Percentiles rank a stretch among this genome's conserved stretches.
Conservation (phyloP, 2,797 vertebrate species). For the Synaphobranchus kaupii region DNA sequence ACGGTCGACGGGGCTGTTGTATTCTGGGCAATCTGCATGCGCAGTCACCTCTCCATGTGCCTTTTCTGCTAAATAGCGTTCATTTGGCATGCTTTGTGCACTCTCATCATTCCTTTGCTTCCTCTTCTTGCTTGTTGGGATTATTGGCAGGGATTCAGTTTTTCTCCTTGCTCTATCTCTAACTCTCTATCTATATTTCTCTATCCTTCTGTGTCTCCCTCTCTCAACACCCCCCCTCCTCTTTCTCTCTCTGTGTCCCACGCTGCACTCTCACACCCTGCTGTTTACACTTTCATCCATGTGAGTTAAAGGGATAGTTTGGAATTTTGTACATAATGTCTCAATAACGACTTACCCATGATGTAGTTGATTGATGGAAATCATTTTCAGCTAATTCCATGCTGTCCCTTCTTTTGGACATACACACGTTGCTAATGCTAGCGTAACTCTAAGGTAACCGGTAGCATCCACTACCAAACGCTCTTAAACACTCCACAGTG, state of each 20-base stretch:
- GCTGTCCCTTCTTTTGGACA: too few relatives aligned
- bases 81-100: background rate
- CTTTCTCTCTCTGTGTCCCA: background rate
- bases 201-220: background rate
- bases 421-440: too few relatives aligned
- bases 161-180: background rate
- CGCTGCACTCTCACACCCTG: background rate
- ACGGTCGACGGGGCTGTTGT: background rate
- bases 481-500: too few relatives aligned
- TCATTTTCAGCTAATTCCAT: too few relatives aligned
- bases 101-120: background rate
- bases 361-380: too few relatives aligned
- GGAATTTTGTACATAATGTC: too few relatives aligned
- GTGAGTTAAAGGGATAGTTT: too few relatives aligned
- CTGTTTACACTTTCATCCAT: background rate
- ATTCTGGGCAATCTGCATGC: background rate
- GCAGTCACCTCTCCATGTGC: background rate
- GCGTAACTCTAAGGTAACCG: too few relatives aligned
- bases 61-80: background rate
- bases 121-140: background rate
- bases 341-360: too few relatives aligned
- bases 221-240: background rate
- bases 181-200: too few relatives aligned
- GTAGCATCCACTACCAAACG: too few relatives aligned
- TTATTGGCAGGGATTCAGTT: constrained; percentile 14